These are phyloP conservation scores for Melipona bicolor DNA, from an alignment of 2,888 invertebrate species.

Conservation along the genomic window DNA sequence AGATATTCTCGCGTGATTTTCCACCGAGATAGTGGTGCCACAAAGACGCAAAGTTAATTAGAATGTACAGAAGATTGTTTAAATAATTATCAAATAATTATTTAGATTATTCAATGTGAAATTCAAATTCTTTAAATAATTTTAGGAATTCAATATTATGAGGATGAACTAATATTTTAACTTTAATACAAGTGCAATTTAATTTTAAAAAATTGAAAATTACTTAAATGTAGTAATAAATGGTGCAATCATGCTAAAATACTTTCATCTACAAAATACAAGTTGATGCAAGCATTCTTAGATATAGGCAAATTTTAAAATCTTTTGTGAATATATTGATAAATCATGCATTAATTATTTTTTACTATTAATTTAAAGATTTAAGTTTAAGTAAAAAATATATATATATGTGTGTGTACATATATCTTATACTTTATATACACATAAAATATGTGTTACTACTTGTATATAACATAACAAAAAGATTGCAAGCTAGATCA, in stretches of 20 bases:
- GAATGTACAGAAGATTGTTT: constrained; percentile 18
- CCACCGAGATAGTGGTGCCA: constrained; percentile 33
- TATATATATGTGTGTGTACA: background rate
- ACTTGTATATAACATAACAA: constrained; percentile 23
- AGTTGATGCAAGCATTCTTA: constrained; percentile 57
- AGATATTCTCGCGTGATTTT: constrained; percentile 43
- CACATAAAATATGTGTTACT: constrained; percentile 30
- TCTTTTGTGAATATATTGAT: constrained; percentile 30
- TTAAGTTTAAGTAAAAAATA: background rate
- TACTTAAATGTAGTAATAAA: constrained; percentile 40
- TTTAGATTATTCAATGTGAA: background rate
- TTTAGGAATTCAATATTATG: background rate
- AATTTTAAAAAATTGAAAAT: constrained; percentile 16
- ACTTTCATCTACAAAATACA: constrained; percentile 42
- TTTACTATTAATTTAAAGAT: constrained; percentile 24
- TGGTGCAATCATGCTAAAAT: constrained; percentile 61
- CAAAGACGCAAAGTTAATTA: constrained; percentile 24
- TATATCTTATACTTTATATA: background rate
- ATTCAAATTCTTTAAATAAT: constrained; percentile 16
- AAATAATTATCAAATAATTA: constrained; percentile 7
- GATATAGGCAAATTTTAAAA: constrained; percentile 40
- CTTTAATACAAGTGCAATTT: constrained; percentile 8
- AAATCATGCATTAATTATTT: constrained; percentile 55
- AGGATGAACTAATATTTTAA: constrained; percentile 17
- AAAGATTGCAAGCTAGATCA: constrained; percentile 64